phyloP scores from a whole-genome alignment of 2,888 invertebrate species.

The Machimus atricapillus region DNA sequence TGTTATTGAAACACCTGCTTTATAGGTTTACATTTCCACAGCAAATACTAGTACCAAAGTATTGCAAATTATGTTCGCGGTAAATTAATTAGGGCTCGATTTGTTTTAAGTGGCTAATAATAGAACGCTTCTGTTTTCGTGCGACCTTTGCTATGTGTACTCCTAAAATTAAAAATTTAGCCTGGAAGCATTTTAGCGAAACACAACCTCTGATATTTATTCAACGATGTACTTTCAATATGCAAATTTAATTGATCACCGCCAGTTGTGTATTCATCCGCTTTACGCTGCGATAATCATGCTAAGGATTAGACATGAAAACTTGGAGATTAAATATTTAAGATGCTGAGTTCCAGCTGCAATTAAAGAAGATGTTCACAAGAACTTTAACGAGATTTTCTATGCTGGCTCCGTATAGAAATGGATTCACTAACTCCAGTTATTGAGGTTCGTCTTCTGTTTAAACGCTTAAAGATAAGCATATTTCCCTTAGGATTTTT shows the following conservation, averaged over 20 bases:
- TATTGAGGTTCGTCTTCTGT: not conserved
- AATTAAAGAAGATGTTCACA: not conserved
- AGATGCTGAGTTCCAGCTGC: not conserved
- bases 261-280: not conserved
- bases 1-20: not conserved
- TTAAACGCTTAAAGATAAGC: not conserved
- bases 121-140: not conserved
- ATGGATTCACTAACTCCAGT: not conserved
- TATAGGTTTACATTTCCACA: not conserved
- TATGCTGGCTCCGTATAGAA: not conserved
- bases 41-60: not conserved
- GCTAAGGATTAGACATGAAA: not conserved
- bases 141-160: not conserved
- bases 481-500: not conserved
- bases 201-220: not conserved
- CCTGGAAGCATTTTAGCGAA: not conserved
- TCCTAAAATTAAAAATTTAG: not conserved
- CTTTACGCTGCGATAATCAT: not conserved
- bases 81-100: not conserved
- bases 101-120: not conserved
- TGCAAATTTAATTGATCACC: not conserved
- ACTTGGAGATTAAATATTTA: not conserved
- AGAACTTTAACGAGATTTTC: not conserved
- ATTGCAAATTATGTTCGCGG: not conserved
- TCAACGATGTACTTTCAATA: not conserved